Evolutionary conservation across 2,888 invertebrate genomes (phyloP).

Genomic region (Drosophila monieri): DNA sequence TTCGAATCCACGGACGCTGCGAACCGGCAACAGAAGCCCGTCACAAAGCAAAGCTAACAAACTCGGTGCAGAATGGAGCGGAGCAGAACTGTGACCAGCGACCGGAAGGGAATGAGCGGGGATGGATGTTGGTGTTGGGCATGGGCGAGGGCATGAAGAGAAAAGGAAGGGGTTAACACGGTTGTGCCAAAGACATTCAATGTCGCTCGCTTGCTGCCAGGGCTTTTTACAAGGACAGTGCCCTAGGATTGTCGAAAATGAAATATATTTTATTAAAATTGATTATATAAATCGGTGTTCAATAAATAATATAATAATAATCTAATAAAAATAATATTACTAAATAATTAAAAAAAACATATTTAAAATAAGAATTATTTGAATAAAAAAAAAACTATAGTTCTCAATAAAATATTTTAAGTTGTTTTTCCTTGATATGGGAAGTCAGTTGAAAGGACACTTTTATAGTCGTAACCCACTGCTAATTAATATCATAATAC

Average conservation of each 20-base stretch:
- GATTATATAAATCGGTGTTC: background rate
- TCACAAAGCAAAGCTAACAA: conserved; percentile 72
- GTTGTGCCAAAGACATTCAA: conserved; percentile 38
- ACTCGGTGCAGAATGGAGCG: conserved; percentile 60
- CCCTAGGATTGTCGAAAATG: background rate
- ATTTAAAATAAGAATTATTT: background rate
- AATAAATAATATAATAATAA: too few species aligned
- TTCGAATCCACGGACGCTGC: conserved; percentile 3
- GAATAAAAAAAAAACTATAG: too few species aligned
- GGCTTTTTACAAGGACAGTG: conserved; percentile 24
- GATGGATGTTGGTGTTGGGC: background rate
- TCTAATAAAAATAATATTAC: background rate
- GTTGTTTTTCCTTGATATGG: too few species aligned
- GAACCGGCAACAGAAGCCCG: conserved; percentile 30
- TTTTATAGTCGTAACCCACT: background rate
- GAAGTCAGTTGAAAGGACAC: too few species aligned
- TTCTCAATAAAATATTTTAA: too few species aligned
- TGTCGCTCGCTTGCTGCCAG: conserved; percentile 33
- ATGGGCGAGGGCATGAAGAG: background rate
- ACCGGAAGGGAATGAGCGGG: conserved; percentile 22
- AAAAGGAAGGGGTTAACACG: conserved; percentile 6
- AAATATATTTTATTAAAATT: background rate
- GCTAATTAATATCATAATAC: background rate
- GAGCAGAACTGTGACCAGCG: conserved; percentile 48
- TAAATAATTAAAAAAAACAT: background rate